Evolutionary conservation across 2,113 vertebrate species (phyloP).

Genomic region (Aleadryas rufinucha): DNA sequence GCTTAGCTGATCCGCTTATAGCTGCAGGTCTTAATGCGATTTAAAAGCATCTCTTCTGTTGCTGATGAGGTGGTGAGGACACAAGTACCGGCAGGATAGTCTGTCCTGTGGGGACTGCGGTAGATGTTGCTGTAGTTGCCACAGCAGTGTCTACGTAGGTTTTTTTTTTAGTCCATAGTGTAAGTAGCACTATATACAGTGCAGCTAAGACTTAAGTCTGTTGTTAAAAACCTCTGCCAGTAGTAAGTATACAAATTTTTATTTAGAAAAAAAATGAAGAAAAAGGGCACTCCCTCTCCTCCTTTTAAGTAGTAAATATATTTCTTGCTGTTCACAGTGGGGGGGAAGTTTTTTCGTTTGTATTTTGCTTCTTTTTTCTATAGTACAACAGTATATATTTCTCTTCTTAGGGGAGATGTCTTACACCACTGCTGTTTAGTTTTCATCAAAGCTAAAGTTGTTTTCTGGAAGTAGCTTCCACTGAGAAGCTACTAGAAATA

Average conservation of each 20-base stretch:
- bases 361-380: not conserved
- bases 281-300: not conserved
- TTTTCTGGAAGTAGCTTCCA: not conserved
- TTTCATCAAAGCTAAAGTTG: not conserved
- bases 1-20: not conserved
- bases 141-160: fast-evolving
- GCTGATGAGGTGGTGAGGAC: not conserved
- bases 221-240: not conserved
- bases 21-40: not conserved
- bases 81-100: fast-evolving
- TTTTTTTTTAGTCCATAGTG: not conserved
- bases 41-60: not conserved
- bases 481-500: not conserved
- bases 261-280: not conserved
- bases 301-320: not conserved
- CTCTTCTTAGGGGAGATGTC: not conserved
- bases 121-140: not conserved
- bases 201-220: not conserved
- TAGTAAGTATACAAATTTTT: not conserved
- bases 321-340: not conserved
- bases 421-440: not conserved
- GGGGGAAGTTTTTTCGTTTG: not conserved
- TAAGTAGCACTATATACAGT: not conserved
- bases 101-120: fast-evolving
- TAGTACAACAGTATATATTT: not conserved